phyloP scores from a whole-genome alignment of 2,888 invertebrate genomes.

The Drosophila barbarae region DNA sequence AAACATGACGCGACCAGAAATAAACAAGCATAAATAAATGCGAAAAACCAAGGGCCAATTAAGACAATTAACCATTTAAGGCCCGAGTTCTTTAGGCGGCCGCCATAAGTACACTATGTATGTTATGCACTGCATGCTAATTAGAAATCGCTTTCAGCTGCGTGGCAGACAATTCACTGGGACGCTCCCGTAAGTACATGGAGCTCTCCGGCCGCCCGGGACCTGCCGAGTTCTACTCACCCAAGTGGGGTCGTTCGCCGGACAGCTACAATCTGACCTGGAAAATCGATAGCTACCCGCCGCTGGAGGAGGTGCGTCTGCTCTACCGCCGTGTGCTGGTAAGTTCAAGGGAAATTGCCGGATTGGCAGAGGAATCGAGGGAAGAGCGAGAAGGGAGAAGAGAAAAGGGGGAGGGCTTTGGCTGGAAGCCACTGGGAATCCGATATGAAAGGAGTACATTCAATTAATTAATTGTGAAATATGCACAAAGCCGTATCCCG shows the following conservation, averaged over 20 bases:
- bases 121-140: constrained; percentile 2
- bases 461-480: constrained; percentile 47
- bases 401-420: neutral
- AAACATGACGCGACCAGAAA: constrained; percentile 29
- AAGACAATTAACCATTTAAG: constrained; percentile 34
- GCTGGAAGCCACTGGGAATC: constrained; percentile 24
- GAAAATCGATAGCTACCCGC: constrained; percentile 87
- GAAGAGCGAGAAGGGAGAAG: neutral
- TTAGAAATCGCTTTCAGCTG: constrained; percentile 80
- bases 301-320: constrained; percentile 85
- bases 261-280: constrained; percentile 85
- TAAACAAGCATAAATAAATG: constrained; percentile 22
- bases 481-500: constrained; percentile 22
- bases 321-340: constrained; percentile 86
- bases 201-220: constrained; percentile 86
- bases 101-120: neutral
- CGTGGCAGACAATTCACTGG: constrained; percentile 86
- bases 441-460: constrained; percentile 35
- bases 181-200: constrained; percentile 85
- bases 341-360: constrained; percentile 49
- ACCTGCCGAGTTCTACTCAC: constrained; percentile 85
- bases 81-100: neutral
- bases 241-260: constrained; percentile 83
- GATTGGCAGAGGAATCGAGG: neutral
- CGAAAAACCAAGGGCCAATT: constrained; percentile 25